Evolutionary conservation across 2,888 invertebrate species (phyloP).

Genomic region (Encarsia formosa): DNA sequence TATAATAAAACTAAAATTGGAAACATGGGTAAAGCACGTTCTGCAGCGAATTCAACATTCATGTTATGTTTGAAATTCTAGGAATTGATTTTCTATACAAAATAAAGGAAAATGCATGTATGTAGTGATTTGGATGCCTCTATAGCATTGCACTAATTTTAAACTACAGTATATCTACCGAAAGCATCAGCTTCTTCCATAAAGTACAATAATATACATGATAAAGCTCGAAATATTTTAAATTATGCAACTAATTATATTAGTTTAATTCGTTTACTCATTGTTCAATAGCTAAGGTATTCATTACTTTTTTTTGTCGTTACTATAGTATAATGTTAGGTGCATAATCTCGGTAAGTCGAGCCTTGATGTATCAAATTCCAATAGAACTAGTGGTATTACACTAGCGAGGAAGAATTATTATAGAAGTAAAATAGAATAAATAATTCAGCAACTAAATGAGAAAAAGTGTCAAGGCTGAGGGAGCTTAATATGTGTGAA

Average conservation of each 20-base stretch:
- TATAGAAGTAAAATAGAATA: not conserved
- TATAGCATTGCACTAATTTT: conserved; percentile 18
- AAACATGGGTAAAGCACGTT: conserved; percentile 14
- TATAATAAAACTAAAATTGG: conserved; percentile 20
- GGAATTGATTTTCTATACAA: conserved; percentile 1
- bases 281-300: not conserved
- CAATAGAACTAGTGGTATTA: conserved; percentile 5
- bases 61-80: not conserved
- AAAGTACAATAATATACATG: not conserved
- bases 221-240: not conserved
- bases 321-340: too few relatives aligned
- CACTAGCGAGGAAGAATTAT: not conserved
- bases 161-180: conserved; percentile 9
- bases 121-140: conserved; percentile 1
- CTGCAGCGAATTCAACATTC: conserved; percentile 5
- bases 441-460: conserved; percentile 10
- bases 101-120: not conserved
- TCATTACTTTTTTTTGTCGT: too few relatives aligned
- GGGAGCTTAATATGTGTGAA: conserved; percentile 5
- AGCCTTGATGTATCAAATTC: too few relatives aligned
- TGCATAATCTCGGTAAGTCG: too few relatives aligned
- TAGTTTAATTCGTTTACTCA: not conserved
- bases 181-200: conserved; percentile 13
- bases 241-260: not conserved
- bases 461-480: conserved; percentile 12